Evolutionary conservation across 2,113 vertebrate genomes (phyloP).

Genomic region (Silurus meridionalis): DNA sequence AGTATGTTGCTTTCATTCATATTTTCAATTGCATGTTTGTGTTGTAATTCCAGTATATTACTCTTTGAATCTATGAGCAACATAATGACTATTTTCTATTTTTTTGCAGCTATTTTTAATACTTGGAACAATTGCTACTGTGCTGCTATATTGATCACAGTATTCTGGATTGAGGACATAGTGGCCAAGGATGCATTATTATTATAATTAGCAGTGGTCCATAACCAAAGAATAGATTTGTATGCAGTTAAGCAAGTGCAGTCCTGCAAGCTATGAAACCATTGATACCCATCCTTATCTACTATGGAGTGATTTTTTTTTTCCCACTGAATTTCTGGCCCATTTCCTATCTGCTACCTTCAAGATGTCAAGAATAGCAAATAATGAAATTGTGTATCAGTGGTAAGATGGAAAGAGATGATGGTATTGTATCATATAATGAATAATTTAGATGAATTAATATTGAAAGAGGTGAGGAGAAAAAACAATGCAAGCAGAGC

Average conservation of each 20-base stretch:
- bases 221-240: neutral
- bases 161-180: slow-evolving; percentile 1
- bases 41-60: neutral
- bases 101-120: neutral
- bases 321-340: neutral
- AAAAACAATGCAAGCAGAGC: neutral
- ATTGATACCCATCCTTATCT: neutral
- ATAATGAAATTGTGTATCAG: neutral
- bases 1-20: neutral
- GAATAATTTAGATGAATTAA: neutral
- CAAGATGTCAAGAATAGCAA: neutral
- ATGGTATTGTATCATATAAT: neutral
- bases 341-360: neutral
- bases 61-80: neutral
- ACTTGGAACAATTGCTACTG: neutral
- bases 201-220: slow-evolving; percentile 7
- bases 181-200: neutral
- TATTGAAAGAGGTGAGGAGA: neutral
- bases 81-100: neutral
- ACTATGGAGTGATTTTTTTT: neutral
- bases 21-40: neutral
- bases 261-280: neutral
- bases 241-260: neutral
- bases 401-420: neutral
- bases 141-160: neutral